A percentile compares a stretch with the other conserved stretches of the same genome.
Evolutionary conservation across 2,888 invertebrate genomes (phyloP).

Genomic region (Smittia aterrima): DNA sequence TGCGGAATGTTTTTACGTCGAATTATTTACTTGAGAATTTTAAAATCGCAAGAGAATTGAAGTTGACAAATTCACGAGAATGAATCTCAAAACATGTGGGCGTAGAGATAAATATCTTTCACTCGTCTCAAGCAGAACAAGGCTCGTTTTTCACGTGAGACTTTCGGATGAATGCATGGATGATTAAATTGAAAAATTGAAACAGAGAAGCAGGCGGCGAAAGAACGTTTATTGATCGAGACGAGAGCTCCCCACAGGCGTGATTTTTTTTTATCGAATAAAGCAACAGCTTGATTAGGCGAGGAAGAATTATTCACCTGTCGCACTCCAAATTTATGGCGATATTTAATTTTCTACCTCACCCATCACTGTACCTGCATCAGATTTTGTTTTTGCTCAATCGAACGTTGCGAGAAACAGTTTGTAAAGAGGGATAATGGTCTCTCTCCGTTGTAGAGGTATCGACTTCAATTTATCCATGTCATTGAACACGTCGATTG

Average conservation of each 20-base stretch:
- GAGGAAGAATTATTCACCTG: conserved; percentile 30
- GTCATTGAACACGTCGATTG: too few relatives aligned
- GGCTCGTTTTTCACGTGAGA: not conserved
- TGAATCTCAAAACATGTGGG: too few relatives aligned
- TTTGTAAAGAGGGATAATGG: too few relatives aligned
- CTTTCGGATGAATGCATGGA: conserved; percentile 12
- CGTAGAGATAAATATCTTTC: not conserved
- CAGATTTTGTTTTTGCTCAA: not conserved
- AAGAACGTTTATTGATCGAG: not conserved
- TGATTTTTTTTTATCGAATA: not conserved
- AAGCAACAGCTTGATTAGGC: conserved; percentile 9
- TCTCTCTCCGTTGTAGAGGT: too few relatives aligned
- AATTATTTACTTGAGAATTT: conserved; percentile 12
- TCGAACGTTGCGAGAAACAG: too few relatives aligned
- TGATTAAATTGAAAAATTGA: conserved; percentile 37
- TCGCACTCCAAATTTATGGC: conserved; percentile 21
- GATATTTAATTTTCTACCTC: not conserved
- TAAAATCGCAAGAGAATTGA: too few relatives aligned
- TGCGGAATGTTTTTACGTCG: not conserved
- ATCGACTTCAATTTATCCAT: too few relatives aligned
- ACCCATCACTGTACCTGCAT: not conserved
- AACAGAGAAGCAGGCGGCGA: not conserved
- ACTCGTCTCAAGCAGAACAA: not conserved
- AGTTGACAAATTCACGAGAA: not conserved
- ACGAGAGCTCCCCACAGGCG: not conserved